Evolutionary conservation across 2,888 invertebrate genomes (phyloP).

Genomic region (Cosmia pyralina): DNA sequence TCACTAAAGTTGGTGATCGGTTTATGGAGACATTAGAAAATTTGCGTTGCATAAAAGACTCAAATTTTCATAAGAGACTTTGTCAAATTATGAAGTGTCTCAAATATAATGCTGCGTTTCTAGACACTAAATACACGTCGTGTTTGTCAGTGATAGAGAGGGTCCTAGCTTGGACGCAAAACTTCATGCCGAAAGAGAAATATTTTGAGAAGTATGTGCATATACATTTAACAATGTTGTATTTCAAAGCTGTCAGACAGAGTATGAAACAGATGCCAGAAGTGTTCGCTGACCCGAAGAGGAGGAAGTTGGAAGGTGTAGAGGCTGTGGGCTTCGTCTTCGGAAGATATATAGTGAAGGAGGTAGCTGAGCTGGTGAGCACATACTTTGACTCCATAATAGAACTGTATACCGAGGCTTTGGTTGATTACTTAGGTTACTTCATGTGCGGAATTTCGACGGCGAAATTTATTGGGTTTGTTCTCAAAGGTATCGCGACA

Average conservation of each 20-base stretch:
- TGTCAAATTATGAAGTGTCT: constrained; percentile 64
- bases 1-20: constrained; percentile 66
- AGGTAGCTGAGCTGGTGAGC: constrained; percentile 67
- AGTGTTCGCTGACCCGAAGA: constrained; percentile 66
- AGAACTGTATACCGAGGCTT: constrained; percentile 66
- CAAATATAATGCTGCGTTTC: constrained; percentile 72
- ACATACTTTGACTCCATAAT: constrained; percentile 74
- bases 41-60: constrained; percentile 24
- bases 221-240: constrained; percentile 77
- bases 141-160: constrained; percentile 73
- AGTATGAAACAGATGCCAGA: constrained; percentile 67
- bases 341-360: constrained; percentile 72
- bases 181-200: constrained; percentile 70
- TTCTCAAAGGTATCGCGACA: constrained; percentile 39
- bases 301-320: constrained; percentile 65
- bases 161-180: constrained; percentile 69
- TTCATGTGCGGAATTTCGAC: constrained; percentile 17
- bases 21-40: constrained; percentile 69
- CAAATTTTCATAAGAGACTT: neutral
- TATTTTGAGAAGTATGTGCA: constrained; percentile 69
- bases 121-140: constrained; percentile 68
- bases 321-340: constrained; percentile 74
- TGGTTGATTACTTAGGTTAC: constrained; percentile 62
- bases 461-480: constrained; percentile 21
- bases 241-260: constrained; percentile 73